phyloP scores from a whole-genome alignment of 2,113 vertebrate species.

The Forbesichthys agassizii region DNA sequence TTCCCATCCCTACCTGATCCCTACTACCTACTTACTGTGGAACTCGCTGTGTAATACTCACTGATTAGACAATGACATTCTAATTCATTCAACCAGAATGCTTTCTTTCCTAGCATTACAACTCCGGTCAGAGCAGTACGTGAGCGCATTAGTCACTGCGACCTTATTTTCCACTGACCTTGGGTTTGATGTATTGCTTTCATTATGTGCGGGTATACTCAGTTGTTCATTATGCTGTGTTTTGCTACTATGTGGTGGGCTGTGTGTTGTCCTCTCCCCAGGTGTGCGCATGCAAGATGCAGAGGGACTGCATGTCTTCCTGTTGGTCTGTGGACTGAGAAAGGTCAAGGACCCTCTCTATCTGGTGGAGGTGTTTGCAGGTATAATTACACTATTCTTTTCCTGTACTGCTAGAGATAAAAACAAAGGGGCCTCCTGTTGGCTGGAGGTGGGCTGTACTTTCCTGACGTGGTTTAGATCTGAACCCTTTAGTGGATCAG shows the following conservation, averaged over 20 bases:
- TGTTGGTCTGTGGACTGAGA: constrained; percentile 88
- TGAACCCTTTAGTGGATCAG: constrained; percentile 3
- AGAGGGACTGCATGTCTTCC: constrained; percentile 72
- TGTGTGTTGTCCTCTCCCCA: constrained; percentile 65
- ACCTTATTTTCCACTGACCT: constrained; percentile 69
- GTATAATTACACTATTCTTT: not conserved
- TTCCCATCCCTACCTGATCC: constrained; percentile 12
- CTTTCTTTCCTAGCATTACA: constrained; percentile 50
- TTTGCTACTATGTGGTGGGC: constrained; percentile 55
- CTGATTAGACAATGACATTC: constrained; percentile 54
- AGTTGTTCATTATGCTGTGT: constrained; percentile 68
- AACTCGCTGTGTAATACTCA: constrained; percentile 35
- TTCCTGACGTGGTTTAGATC: not conserved
- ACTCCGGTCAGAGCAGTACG: constrained; percentile 60
- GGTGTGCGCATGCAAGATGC: constrained; percentile 57
- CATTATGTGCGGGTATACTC: constrained; percentile 68
- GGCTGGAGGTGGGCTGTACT: not conserved
- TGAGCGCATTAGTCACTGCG: constrained; percentile 68
- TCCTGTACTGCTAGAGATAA: not conserved
- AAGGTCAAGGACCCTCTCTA: constrained; percentile 90
- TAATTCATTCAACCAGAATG: constrained; percentile 36
- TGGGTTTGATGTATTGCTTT: constrained; percentile 73
- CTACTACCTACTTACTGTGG: constrained; percentile 4
- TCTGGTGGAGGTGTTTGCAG: constrained; percentile 76
- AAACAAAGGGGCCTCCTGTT: not conserved